Evolutionary conservation across 1,140 invertebrate species (phyloP).

Genomic region (Zophobas atratus): DNA sequence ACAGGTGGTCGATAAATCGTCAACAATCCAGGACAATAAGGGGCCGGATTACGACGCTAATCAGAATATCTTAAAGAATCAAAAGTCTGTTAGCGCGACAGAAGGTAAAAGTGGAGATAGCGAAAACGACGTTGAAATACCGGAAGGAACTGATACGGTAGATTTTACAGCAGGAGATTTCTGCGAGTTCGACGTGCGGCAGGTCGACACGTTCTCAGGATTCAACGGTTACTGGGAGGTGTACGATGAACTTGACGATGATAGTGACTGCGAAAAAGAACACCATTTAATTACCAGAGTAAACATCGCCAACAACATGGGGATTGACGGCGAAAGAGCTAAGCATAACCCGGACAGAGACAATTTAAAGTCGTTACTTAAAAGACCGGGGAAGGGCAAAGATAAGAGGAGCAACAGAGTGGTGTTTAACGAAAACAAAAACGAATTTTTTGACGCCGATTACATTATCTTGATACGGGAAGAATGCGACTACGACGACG

Average conservation of each 20-base stretch:
- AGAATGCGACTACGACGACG: constrained; percentile 85
- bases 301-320: constrained; percentile 62
- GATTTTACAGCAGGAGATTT: constrained; percentile 52
- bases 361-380: constrained; percentile 73
- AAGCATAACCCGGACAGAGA: constrained; percentile 67
- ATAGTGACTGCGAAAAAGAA: constrained; percentile 51
- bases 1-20: constrained; percentile 55
- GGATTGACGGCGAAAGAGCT: constrained; percentile 65
- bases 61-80: constrained; percentile 51
- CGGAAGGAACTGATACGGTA: constrained; percentile 5
- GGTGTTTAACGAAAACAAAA: constrained; percentile 87
- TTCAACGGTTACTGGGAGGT: constrained; percentile 55
- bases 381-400: constrained; percentile 70
- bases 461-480: constrained; percentile 90
- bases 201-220: constrained; percentile 51
- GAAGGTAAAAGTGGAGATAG: constrained; percentile 39
- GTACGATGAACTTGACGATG: constrained; percentile 62
- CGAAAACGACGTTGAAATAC: constrained; percentile 33
- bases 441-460: constrained; percentile 90
- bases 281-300: constrained; percentile 53
- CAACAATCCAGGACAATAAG: not conserved
- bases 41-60: constrained; percentile 51
- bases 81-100: constrained; percentile 1
- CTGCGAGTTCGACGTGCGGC: constrained; percentile 63
- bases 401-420: constrained; percentile 72